These are phyloP conservation scores for Loripinus fragilis DNA, from an alignment of 2,888 invertebrate genomes.

Conservation along the genomic window DNA sequence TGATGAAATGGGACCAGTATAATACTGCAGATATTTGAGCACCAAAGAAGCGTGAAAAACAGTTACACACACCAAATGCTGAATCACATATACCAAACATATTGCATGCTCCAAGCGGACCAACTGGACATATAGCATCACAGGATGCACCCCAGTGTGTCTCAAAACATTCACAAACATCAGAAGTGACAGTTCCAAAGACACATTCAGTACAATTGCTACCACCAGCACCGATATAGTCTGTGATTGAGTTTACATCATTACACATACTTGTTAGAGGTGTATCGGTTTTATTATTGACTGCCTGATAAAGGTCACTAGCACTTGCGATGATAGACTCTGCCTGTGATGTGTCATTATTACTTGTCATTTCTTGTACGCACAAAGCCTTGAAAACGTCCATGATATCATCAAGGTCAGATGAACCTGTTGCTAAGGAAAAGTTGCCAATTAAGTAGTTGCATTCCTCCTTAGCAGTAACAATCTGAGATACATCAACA, in stretches of 20 bases:
- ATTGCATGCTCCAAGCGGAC: conserved; percentile 60
- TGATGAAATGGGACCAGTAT: conserved; percentile 57
- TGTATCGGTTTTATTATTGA: conserved; percentile 39
- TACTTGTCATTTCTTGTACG: conserved; percentile 35
- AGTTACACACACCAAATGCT: conserved; percentile 57
- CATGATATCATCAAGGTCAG: conserved; percentile 34
- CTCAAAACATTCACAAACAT: conserved; percentile 59
- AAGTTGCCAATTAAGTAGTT: conserved; percentile 46
- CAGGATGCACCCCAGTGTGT: conserved; percentile 67
- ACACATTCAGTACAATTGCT: conserved; percentile 52
- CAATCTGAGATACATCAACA: conserved; percentile 27
- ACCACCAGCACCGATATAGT: conserved; percentile 54
- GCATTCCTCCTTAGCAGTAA: conserved; percentile 44
- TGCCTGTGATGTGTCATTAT: conserved; percentile 47
- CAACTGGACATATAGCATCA: conserved; percentile 59
- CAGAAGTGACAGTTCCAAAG: conserved; percentile 56
- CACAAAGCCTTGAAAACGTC: conserved; percentile 53
- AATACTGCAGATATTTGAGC: conserved; percentile 28
- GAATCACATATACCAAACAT: conserved; percentile 58
- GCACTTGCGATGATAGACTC: conserved; percentile 48
- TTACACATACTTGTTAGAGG: conserved; percentile 44
- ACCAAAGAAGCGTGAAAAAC: conserved; percentile 61
- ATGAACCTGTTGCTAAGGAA: conserved; percentile 31
- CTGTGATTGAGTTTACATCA: conserved; percentile 28
- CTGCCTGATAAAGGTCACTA: conserved; percentile 39